Percentiles rank a stretch among this genome's conserved stretches.
phyloP scores from a whole-genome alignment of 2,888 invertebrate genomes.

The Acrocyrtus sp. region DNA sequence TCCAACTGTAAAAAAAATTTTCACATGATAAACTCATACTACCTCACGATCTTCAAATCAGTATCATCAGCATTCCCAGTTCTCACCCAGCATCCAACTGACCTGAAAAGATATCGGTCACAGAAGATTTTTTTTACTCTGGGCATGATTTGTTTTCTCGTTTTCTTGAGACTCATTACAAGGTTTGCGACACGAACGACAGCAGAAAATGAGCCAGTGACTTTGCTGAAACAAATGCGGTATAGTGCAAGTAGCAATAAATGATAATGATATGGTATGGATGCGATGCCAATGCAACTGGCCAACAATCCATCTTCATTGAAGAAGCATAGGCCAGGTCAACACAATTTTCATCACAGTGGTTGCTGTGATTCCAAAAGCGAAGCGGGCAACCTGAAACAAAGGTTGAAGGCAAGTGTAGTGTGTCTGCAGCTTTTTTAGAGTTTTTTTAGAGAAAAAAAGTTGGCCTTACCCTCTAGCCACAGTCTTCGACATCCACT shows the following conservation, averaged over 20 bases:
- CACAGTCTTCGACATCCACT: constrained; percentile 37
- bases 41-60: too few species aligned
- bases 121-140: constrained; percentile 27
- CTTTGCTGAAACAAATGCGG: too few species aligned
- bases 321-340: neutral
- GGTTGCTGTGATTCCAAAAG: too few species aligned
- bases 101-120: constrained; percentile 54
- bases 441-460: too few species aligned
- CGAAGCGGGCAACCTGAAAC: too few species aligned
- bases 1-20: too few species aligned
- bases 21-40: too few species aligned
- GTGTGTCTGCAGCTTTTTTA: too few species aligned
- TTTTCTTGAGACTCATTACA: neutral
- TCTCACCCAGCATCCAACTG: constrained; percentile 33
- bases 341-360: neutral
- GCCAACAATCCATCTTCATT: constrained; percentile 1
- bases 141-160: constrained; percentile 20
- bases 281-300: neutral
- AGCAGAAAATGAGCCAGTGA: constrained; percentile 14
- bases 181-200: constrained; percentile 11
- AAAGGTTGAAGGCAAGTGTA: too few species aligned
- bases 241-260: neutral
- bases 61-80: too few species aligned
- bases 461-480: constrained; percentile 40
- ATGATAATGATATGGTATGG: neutral